Base-by-base conservation (phyloP, 2,888 invertebrate genomes). In the Pristionchus fissidentatus region DNA sequence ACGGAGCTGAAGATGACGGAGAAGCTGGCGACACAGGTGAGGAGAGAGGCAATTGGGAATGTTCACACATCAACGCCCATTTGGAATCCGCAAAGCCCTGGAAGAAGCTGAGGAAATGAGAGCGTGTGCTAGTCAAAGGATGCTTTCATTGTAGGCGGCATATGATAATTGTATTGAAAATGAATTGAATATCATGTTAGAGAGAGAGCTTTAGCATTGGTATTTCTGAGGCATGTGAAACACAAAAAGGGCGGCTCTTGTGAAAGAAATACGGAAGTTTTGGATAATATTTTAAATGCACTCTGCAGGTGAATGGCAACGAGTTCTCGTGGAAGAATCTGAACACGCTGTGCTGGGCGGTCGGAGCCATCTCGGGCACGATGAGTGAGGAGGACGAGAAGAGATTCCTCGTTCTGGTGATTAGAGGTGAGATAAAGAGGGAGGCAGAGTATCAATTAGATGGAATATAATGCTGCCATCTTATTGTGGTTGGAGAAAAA, bases 261-360 rank as follows among this genome's bases (percentile, higher is more conserved):
- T 8, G 4, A 19, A 35, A 2, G 62, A 32, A 22, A 2, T 32
- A 62, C 62, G 32, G 35, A 8, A 35, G 35, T 35, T 15, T 3
- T 73, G 41, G n/a, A 73, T 43, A 73, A 77, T 55, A 32, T 38
- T n/a, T n/a, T n/a, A n/a, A n/a, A n/a, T n/a, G n/a, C n/a, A n/a
- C n/a, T n/a, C n/a, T n/a, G n/a, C 73, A 86, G 86, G 91, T 99
- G 3, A 97, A 97, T 94, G 98, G 98, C 8, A 95, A 95, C 46
- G 99, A 99, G 93, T 99, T 99, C 96, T 98, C 98, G 13, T 99
- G 99, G 99, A 98, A 98, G 93, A 99, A 99, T 93, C 94, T 99
- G 84, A 99, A 99, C 93, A 98, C 99, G 77, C 93, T 99, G 55
- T 99, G 99, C 93, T 99, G 99, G 99, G 99, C 99, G 13, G 98